These are phyloP conservation scores for Amphiprion percula DNA, from an alignment of 2,113 vertebrate species.

Conservation along the genomic window DNA sequence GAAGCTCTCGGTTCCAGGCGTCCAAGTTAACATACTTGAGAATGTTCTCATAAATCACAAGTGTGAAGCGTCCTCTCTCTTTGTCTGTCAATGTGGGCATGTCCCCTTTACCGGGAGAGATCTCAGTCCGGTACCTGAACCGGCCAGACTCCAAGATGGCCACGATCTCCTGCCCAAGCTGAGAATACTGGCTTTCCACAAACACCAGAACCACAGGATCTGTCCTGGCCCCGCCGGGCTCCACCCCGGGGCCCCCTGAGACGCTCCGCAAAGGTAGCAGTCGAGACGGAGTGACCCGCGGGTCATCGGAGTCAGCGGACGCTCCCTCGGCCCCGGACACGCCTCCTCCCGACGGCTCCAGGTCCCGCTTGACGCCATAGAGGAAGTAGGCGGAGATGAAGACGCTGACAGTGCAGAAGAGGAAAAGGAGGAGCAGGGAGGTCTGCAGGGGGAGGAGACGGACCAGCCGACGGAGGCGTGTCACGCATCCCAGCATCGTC, in stretches of 20 bases:
- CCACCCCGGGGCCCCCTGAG: constrained; percentile 80
- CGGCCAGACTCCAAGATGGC: constrained; percentile 96
- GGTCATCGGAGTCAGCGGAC: constrained; percentile 88
- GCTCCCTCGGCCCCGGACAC: constrained; percentile 84
- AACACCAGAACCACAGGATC: constrained; percentile 97
- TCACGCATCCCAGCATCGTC: constrained; percentile 88
- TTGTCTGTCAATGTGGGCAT: constrained; percentile 97
- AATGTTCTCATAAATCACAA: constrained; percentile 98
- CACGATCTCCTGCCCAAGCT: constrained; percentile 97
- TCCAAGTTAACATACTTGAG: constrained; percentile 98
- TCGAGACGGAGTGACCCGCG: constrained; percentile 89
- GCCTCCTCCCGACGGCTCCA: constrained; percentile 91
- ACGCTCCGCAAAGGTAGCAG: constrained; percentile 87
- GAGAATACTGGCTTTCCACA: constrained; percentile 97
- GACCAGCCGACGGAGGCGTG: constrained; percentile 92
- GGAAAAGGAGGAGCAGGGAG: constrained; percentile 93
- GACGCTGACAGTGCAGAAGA: constrained; percentile 96
- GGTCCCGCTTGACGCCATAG: constrained; percentile 95
- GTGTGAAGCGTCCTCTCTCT: constrained; percentile 93
- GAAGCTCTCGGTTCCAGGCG: constrained; percentile 97
- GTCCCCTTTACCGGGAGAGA: constrained; percentile 96
- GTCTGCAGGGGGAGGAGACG: constrained; percentile 96
- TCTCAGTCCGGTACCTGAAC: constrained; percentile 96
- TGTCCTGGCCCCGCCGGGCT: constrained; percentile 87
- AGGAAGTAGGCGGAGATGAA: constrained; percentile 98